phyloP scores from a whole-genome alignment of 2,797 vertebrate genomes.

The Scomberomorus guttatus region DNA sequence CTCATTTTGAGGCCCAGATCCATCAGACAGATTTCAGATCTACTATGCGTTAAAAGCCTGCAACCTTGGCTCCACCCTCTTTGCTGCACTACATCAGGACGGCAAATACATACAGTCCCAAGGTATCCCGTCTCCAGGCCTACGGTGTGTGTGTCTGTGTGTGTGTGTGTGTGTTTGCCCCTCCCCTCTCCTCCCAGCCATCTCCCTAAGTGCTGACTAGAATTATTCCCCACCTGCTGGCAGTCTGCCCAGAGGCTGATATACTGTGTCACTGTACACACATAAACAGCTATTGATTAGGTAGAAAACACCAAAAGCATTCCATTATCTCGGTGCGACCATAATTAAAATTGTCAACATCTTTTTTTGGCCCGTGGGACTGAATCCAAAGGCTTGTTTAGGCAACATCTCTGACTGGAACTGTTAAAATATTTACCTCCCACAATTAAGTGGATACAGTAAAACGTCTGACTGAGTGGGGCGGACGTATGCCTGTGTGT shows the following conservation, averaged over 20 bases:
- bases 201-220: conserved; percentile 77
- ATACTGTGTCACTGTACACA: conserved; percentile 72
- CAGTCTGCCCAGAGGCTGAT: conserved; percentile 71
- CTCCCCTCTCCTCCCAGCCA: conserved; percentile 1
- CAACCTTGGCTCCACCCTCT: conserved; percentile 30
- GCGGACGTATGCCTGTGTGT: conserved; percentile 11
- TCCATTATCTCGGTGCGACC: conserved; percentile 69
- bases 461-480: conserved; percentile 4
- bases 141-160: conserved; percentile 1
- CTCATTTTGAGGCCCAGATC: conserved; percentile 26
- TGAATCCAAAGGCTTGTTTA: conserved; percentile 30
- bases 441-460: conserved; percentile 32
- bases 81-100: conserved; percentile 54
- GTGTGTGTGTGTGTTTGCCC: not conserved
- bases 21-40: conserved; percentile 37
- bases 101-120: conserved; percentile 26
- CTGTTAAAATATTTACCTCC: conserved; percentile 74
- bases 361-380: conserved; percentile 32
- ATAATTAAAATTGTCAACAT: conserved; percentile 68
- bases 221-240: conserved; percentile 64
- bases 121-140: conserved; percentile 28
- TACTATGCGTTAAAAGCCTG: not conserved
- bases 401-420: conserved; percentile 16
- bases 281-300: conserved; percentile 82
- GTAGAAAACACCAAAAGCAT: conserved; percentile 66